Evolutionary conservation across 2,113 vertebrate genomes (phyloP), one percentile per base, ranked within the genome.

Genomic region (Centropristis striata): DNA sequence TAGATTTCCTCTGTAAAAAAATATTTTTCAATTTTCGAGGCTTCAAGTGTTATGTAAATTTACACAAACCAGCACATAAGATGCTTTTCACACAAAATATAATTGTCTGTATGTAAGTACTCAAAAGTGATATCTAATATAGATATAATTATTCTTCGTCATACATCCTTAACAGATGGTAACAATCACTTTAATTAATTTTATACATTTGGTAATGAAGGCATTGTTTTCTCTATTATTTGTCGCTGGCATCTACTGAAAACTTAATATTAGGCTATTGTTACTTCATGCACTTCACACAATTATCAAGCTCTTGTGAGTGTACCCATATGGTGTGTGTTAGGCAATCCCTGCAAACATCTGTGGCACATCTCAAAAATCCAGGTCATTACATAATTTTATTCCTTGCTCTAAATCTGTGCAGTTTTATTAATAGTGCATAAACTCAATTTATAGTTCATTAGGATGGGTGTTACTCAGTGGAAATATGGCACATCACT

Each of bases 361-460:
- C 77, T 89, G 87, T 82, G 75, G 51, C 69, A 59, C 65, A 68
- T 75, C 75, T 69, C 1, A 4, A 65, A 86, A 83, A 82, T 71
- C 44, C 66, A 84, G 74, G 78, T 74, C 85, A 85, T 59, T 53
- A 54, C 57, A 75, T 78, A 23, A 82, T 75, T 44, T 27, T 37
- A 23, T 74, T 37, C 20, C 20, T 68, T 76, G 53, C 46, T 72
- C 46, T 72, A 47, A 63, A 72, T 78, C 39, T 46, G 28, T 70
- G 27, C 54, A 42, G 50, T 53, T 20, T 11, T 66, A 65, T 68
- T 50, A 71, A 49, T 68, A 39, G 55, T 28, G 15, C 51, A 50
- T 25, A 41, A 70, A 55, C 36, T 41, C 15, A 41, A 8, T 51
- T 61, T 28, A 27, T 54, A 54, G 61, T 47, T 58, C 3, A 41